Evolutionary conservation across 2,888 invertebrate genomes (phyloP).

Genomic region (Eudemis profundana): DNA sequence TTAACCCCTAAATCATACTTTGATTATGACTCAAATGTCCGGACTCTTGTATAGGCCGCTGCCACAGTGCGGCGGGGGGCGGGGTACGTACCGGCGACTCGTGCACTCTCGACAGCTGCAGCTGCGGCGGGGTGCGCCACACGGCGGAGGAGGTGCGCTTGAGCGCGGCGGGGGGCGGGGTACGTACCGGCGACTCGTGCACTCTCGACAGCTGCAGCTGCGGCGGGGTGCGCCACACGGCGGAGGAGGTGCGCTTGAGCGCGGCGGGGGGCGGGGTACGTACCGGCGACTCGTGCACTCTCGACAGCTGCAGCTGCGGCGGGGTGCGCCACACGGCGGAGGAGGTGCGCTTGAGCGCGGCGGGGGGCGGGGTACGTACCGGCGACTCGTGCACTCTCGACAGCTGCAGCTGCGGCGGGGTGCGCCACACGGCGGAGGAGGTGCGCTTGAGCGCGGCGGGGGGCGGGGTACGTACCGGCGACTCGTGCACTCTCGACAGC

Average conservation of each 20-base stretch:
- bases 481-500: background rate
- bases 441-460: background rate
- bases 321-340: slow-evolving; percentile 12
- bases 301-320: background rate
- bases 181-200: slow-evolving; percentile 6
- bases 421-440: background rate
- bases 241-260: too few relatives aligned
- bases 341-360: background rate
- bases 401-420: background rate
- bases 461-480: background rate
- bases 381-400: background rate
- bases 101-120: background rate
- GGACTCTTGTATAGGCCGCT: too few relatives aligned
- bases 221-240: background rate
- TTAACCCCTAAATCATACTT: too few relatives aligned
- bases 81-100: slow-evolving; percentile 1
- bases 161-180: background rate
- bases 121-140: slow-evolving; percentile 8
- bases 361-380: background rate
- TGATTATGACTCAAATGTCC: too few relatives aligned
- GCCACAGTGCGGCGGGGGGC: background rate
- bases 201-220: background rate
- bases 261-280: background rate
- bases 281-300: slow-evolving; percentile 7
- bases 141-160: background rate